These are phyloP conservation scores for Phyllostomus discolor DNA, from an alignment of 2,113 vertebrate species.

Conservation along the genomic window DNA sequence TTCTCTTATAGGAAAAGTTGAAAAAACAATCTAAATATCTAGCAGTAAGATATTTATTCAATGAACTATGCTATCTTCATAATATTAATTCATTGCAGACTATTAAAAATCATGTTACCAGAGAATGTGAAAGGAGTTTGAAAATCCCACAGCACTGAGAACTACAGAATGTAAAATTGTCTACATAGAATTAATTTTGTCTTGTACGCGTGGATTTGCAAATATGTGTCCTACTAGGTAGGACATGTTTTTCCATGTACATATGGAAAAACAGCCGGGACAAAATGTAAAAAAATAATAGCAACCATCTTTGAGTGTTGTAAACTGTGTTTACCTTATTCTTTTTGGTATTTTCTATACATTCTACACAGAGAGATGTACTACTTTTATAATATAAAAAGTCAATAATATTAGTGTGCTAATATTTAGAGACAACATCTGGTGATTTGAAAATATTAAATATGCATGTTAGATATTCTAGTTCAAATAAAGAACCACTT, in stretches of 20 bases:
- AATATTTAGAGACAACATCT: background rate
- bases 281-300: background rate
- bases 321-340: background rate
- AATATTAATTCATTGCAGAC: background rate
- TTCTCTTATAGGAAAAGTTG: background rate
- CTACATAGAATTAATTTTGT: background rate
- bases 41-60: background rate
- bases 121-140: background rate
- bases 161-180: background rate
- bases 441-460: background rate
- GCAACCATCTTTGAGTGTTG: background rate
- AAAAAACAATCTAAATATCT: background rate
- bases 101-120: background rate
- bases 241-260: background rate
- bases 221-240: background rate
- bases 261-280: background rate
- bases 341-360: background rate
- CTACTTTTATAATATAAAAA: background rate
- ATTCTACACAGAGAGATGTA: background rate
- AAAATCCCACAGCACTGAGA: background rate
- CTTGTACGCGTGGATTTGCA: background rate
- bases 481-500: background rate
- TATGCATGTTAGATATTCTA: background rate
- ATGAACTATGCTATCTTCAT: background rate
- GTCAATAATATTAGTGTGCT: background rate